Evolutionary conservation across 1,140 invertebrate species (phyloP).

Genomic region (Rhopalosiphum padi): DNA sequence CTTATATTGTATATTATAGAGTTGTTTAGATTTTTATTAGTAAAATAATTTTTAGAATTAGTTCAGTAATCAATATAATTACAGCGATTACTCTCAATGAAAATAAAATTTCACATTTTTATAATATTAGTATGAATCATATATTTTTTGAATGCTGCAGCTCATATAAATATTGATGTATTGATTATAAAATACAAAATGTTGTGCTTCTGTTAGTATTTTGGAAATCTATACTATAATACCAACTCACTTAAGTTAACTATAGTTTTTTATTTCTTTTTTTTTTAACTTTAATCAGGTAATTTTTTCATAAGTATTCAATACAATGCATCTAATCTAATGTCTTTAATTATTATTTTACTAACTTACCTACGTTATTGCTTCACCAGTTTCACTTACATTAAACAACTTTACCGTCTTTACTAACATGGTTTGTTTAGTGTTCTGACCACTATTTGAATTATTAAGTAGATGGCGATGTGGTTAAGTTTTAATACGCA

Average conservation of each 20-base stretch:
- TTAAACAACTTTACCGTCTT: not conserved
- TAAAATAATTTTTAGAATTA: too few species aligned
- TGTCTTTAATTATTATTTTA: not conserved
- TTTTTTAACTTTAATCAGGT: not conserved
- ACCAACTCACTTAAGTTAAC: not conserved
- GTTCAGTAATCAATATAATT: too few species aligned
- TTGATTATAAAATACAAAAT: not conserved
- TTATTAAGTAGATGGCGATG: conserved; percentile 2
- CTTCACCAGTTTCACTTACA: not conserved
- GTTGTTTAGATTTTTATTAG: too few species aligned
- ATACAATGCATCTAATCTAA: not conserved
- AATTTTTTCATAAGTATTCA: not conserved
- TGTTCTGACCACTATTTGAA: not conserved
- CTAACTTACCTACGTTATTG: not conserved
- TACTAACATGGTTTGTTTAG: not conserved
- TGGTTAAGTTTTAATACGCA: conserved; percentile 15
- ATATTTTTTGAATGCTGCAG: not conserved
- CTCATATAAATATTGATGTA: not conserved
- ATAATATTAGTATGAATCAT: too few species aligned
- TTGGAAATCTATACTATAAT: not conserved
- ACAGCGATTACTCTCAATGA: too few species aligned
- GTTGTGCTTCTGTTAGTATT: not conserved
- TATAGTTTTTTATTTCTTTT: not conserved
- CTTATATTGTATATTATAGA: too few species aligned
- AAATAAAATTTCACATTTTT: too few species aligned